phyloP scores from a whole-genome alignment of 1,140 invertebrate species.

The Pemphigus obesinymphae region DNA sequence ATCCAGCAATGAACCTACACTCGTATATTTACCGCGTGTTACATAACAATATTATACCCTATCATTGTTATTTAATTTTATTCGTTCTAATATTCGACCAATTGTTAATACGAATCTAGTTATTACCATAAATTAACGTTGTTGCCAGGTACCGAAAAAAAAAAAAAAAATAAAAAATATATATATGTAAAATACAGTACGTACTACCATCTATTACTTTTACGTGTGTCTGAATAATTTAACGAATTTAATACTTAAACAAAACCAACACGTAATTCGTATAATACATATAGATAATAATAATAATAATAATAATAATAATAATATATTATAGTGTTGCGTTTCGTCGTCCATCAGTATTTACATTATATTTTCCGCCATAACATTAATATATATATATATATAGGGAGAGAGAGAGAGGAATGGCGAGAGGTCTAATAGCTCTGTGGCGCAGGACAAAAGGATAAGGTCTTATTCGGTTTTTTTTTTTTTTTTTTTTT shows the following conservation, averaged over 20 bases:
- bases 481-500: not conserved
- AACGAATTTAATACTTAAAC: conserved; percentile 14
- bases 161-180: conserved; percentile 4
- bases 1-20: not conserved
- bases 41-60: not conserved
- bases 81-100: conserved; percentile 20
- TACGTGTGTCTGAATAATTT: conserved; percentile 36
- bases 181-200: not conserved
- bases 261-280: conserved; percentile 28
- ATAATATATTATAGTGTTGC: not conserved
- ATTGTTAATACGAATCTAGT: conserved; percentile 17
- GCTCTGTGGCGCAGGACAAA: not conserved
- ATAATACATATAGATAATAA: too few relatives aligned
- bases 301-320: too few relatives aligned
- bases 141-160: conserved; percentile 1
- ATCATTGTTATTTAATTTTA: conserved; percentile 8
- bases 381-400: conserved; percentile 14
- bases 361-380: conserved; percentile 26
- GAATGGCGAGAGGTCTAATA: not conserved
- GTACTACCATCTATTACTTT: not conserved
- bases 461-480: not conserved
- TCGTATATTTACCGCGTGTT: not conserved
- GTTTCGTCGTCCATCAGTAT: not conserved
- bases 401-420: too few relatives aligned
- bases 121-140: conserved; percentile 36